Evolutionary conservation across 2,797 vertebrate species (phyloP).

Genomic region (Chanos chanos): DNA sequence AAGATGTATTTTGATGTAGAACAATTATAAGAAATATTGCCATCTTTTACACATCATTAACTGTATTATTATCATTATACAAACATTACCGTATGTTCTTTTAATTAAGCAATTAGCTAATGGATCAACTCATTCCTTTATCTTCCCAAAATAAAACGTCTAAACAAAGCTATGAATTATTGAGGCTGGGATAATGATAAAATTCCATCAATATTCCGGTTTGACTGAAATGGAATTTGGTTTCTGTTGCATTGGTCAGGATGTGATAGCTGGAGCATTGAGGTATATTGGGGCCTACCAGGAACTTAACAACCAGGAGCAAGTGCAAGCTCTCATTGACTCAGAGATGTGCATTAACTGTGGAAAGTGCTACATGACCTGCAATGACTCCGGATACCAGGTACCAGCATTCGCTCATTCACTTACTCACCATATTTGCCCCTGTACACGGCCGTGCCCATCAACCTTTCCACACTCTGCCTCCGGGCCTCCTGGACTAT

Average conservation of each 20-base stretch:
- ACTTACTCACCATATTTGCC: background rate
- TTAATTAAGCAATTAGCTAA: no score
- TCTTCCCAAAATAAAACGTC: no score
- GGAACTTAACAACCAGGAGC: constrained; percentile 74
- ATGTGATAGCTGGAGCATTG: constrained; percentile 79
- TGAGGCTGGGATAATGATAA: no score
- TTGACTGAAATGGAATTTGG: constrained; percentile 4
- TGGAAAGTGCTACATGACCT: constrained; percentile 92
- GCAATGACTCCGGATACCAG: constrained; percentile 87
- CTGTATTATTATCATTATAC: no score
- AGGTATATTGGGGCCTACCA: constrained; percentile 74
- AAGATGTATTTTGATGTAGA: background rate
- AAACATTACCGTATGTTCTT: no score
- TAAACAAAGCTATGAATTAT: no score
- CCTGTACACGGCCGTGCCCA: background rate
- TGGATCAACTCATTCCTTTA: no score
- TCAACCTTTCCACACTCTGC: constrained; percentile 15
- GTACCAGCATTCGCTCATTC: constrained; percentile 55
- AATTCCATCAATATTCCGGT: no score
- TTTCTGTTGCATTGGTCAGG: constrained; percentile 58
- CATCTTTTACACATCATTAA: no score
- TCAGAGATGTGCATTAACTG: constrained; percentile 89
- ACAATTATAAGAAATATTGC: no score
- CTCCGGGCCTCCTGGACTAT: constrained; percentile 6
- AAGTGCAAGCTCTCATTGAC: constrained; percentile 77